These are phyloP conservation scores for Drosophila infuscata DNA, from an alignment of 2,888 invertebrate genomes.

Conservation along the genomic window DNA sequence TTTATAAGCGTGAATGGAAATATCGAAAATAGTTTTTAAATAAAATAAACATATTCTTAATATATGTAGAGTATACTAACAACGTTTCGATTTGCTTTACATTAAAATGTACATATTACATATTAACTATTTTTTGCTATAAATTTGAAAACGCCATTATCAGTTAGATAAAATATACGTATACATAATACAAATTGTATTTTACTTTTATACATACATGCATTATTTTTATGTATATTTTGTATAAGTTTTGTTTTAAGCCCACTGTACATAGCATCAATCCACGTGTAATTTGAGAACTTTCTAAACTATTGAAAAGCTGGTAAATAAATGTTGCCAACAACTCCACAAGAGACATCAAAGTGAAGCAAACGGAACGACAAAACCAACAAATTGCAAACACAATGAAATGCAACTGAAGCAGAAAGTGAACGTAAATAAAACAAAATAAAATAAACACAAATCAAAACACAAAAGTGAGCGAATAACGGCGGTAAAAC, in stretches of 20 bases:
- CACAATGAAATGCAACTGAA: constrained; percentile 60
- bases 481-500: constrained; percentile 31
- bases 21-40: rapidly evolving
- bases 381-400: constrained; percentile 39
- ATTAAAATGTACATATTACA: background rate
- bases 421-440: constrained; percentile 67
- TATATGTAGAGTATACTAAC: background rate
- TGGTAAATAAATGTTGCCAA: constrained; percentile 6
- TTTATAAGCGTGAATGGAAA: background rate
- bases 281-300: constrained; percentile 13
- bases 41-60: background rate
- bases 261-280: background rate
- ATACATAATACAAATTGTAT: background rate
- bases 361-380: constrained; percentile 24
- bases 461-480: constrained; percentile 47
- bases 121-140: background rate
- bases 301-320: constrained; percentile 12
- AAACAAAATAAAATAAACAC: constrained; percentile 51
- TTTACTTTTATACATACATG: background rate
- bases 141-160: background rate
- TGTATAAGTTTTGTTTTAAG: background rate
- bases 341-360: constrained; percentile 17
- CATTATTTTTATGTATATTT: background rate
- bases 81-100: rapidly evolving
- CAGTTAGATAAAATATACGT: background rate